Conservation (phyloP, 2,113 vertebrate species). For the Misgurnus mizolepis region DNA sequence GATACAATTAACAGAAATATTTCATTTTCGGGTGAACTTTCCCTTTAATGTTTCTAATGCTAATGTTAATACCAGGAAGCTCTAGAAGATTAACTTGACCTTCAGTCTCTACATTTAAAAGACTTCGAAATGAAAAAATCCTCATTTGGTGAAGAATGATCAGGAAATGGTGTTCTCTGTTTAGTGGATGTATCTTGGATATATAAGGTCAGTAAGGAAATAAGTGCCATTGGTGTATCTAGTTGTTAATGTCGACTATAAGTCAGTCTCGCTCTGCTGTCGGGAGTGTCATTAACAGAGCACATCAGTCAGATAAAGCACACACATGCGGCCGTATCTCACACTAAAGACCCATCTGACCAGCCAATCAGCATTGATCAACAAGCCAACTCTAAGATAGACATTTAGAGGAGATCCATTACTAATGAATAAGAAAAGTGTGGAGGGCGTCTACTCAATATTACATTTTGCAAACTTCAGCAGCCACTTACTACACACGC, state of each 20-base stretch:
- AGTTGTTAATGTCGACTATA: conserved; percentile 81
- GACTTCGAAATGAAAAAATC: too few species aligned
- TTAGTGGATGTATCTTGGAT: not conserved
- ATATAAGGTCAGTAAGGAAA: not conserved
- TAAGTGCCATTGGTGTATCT: not conserved
- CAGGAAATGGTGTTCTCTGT: not conserved
- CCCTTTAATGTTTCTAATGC: too few species aligned
- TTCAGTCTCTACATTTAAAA: too few species aligned
- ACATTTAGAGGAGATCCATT: not conserved
- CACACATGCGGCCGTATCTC: conserved; percentile 50
- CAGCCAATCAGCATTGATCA: conserved; percentile 3
- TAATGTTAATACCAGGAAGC: too few species aligned
- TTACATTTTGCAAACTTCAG: not conserved
- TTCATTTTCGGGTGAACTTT: too few species aligned
- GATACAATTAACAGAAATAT: too few species aligned
- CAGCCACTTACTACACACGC: too few species aligned
- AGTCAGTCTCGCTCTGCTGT: conserved; percentile 42
- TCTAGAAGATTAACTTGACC: too few species aligned
- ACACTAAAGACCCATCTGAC: conserved; percentile 39
- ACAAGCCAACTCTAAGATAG: not conserved
- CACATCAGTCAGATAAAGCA: conserved; percentile 51
- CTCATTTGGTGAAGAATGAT: too few species aligned
- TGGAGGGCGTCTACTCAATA: not conserved
- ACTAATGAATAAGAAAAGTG: not conserved
- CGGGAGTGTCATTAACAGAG: conserved; percentile 45